Evolutionary conservation across 2,797 vertebrate genomes (phyloP), one percentile per base, ranked within the genome.

Genomic region (Pangasius krempfi): DNA sequence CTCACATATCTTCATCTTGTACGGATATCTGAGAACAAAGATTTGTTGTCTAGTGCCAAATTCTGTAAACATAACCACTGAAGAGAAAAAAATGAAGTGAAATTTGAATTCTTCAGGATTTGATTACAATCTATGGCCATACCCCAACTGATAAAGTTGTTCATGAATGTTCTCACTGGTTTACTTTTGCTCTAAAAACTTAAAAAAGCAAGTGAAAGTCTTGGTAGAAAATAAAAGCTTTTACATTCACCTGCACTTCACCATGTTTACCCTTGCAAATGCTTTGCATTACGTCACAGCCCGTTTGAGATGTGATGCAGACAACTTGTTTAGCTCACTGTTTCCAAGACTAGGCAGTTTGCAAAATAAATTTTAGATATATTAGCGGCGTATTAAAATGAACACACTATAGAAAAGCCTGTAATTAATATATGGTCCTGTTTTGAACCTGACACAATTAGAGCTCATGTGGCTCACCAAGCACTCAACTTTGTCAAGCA

Each of bases 31-130:
- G 72, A 73, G 56, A 91, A 88, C 44, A 27, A 10, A 79, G 33
- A 86, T 80, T 75, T 86, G 52, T 84, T 90, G 79, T 90, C 60
- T 89, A 66, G 64, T 76, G 84, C 40, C 66, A 73, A 73, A 56
- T 54, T 64, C 73, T 79, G 64, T 86, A 89, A 76, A 88, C 62
- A 88, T 72, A 50, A 84, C 14, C 16, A 72, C 18, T 86, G 22
- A 68, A 66, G 87, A 85, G 37, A 13, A 47, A 14, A 78, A 18
- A 52, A 47, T 7, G 6, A 8, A 16, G 10, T 47, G 85, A 12
- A 78, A 76, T 86, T 75, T 80, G 56, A 89, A 86, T 85, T 52
- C 81, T 79, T 68, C 30, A 25, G 68, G 68, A 30, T 86, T 37
- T 33, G 81, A 81, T 91, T 60, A 50, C 86, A 85, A 30, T 82